Base-by-base conservation (phyloP, 2,797 vertebrate genomes). In the Telmatherina bonti region DNA sequence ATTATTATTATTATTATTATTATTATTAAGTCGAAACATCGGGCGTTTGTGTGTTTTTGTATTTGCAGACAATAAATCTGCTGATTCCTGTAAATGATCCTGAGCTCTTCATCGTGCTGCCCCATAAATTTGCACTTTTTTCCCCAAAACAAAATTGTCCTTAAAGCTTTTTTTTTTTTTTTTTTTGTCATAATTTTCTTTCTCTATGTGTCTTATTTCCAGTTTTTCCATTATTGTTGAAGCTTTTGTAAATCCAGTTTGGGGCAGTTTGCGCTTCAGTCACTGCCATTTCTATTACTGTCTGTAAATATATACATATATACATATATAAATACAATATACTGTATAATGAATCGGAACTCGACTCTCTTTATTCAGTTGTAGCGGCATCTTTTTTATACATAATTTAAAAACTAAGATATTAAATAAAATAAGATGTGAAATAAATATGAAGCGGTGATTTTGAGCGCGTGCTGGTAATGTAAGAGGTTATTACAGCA, bases 221-320 rank as follows among this genome's bases (percentile, higher is more conserved):
- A 56, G 20, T 78, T 47, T 66, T 43, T 62, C 10, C 24, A 77
- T 41, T n/a, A 36, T 64, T 29, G 61, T 59, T 30, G 41, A 58
- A 18, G 13, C 72, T 78, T 31, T 78, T 73, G 41, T 67, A 65
- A 60, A 64, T 56, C 0, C 29, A 4, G 15, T 72, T 67, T 54
- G 22, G 54, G 59, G 30, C 52, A 26, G n/a, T n/a, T 59, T 43
- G 62, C 27, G 56, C 41, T 62, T 74, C 36, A 69, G 13, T 69
- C 35, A 27, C 55, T 57, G 52, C 4, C 53, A 54, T 72, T 81
- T 55, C 11, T 68, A 58, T 78, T 22, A 66, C 10, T 69, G 45
- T 67, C 29, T 89, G 79, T 87, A 87, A 71, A 85, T 88, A 82
- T 83, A 69, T 72, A 87, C 69, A 85, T 88, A 82, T 83, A 69